phyloP scores from a whole-genome alignment of 2,797 vertebrate genomes.

The Pristis pectinata region DNA sequence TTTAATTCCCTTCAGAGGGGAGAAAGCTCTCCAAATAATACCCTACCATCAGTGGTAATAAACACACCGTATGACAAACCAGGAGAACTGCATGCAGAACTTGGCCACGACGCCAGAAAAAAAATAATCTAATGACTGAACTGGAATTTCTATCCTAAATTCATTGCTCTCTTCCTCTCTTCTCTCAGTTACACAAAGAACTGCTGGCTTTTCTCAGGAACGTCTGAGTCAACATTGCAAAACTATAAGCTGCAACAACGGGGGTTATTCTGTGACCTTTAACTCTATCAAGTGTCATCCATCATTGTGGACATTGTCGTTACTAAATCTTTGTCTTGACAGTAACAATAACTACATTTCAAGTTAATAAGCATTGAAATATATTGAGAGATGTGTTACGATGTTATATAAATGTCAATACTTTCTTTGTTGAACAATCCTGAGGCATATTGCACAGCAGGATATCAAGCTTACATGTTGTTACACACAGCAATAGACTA shows the following conservation, averaged over 20 bases:
- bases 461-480: background rate
- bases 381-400: background rate
- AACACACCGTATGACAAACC: background rate
- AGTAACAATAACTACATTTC: background rate
- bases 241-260: background rate
- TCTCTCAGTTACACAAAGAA: background rate
- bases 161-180: background rate
- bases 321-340: background rate
- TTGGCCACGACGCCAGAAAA: background rate
- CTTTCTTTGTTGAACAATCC: background rate
- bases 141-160: background rate
- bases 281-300: background rate
- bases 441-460: background rate
- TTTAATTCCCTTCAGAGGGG: background rate
- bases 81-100: background rate
- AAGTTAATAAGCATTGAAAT: background rate
- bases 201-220: too few species aligned
- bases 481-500: background rate
- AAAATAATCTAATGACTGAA: background rate
- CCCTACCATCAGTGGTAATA: background rate
- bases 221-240: too few species aligned
- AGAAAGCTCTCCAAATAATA: background rate
- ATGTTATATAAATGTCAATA: background rate
- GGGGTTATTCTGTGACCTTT: too few species aligned
- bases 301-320: too few species aligned